These are phyloP conservation scores for Aldabrachelys gigantea DNA, from an alignment of 2,113 vertebrate genomes.

Conservation along the genomic window DNA sequence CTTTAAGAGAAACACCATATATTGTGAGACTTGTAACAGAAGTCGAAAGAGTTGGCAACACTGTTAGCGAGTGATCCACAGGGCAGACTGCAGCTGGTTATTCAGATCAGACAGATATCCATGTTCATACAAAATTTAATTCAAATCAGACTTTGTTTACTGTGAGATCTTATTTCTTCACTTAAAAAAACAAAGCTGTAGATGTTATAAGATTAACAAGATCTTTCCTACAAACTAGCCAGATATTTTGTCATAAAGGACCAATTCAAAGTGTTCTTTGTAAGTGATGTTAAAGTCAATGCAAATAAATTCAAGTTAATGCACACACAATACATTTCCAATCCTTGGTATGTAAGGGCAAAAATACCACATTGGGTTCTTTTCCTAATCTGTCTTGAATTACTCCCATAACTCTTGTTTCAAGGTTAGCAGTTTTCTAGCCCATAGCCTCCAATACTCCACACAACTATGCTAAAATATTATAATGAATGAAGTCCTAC, in stretches of 20 bases:
- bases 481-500: not conserved
- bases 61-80: not conserved
- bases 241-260: not conserved
- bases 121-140: not conserved
- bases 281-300: accelerated
- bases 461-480: not conserved
- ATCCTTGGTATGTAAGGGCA: accelerated
- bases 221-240: not conserved
- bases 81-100: not conserved
- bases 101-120: not conserved
- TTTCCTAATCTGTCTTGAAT: not conserved
- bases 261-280: not conserved
- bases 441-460: not conserved
- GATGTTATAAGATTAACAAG: not conserved
- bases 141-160: not conserved
- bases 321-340: not conserved
- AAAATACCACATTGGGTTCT: not conserved
- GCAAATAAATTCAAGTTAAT: not conserved
- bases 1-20: not conserved
- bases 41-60: not conserved
- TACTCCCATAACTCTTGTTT: not conserved
- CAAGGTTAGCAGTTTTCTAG: not conserved
- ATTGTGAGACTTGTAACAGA: not conserved
- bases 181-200: not conserved
- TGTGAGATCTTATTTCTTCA: not conserved